phyloP scores from a whole-genome alignment of 2,888 invertebrate genomes.

The Lamproptera curius region DNA sequence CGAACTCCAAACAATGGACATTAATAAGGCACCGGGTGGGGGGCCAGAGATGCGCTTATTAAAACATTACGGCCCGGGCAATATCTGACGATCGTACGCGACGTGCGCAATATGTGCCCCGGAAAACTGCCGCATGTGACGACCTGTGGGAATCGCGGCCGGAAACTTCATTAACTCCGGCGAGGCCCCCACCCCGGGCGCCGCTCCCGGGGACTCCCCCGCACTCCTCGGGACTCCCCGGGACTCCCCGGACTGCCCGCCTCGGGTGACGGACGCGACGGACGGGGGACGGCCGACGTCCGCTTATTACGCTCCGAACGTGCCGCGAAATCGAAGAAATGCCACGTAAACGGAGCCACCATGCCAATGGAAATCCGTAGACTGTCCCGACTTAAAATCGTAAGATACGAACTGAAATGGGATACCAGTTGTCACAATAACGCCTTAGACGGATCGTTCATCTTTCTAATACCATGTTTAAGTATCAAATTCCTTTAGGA shows the following conservation, averaged over 20 bases:
- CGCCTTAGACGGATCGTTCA: too few species aligned
- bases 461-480: too few species aligned
- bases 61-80: constrained; percentile 72
- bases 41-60: constrained; percentile 73
- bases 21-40: constrained; percentile 62
- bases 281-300: constrained; percentile 59
- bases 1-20: constrained; percentile 74
- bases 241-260: constrained; percentile 13
- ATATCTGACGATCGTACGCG: constrained; percentile 61
- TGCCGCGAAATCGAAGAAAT: constrained; percentile 78
- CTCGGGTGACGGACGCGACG: constrained; percentile 46
- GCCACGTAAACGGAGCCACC: constrained; percentile 53
- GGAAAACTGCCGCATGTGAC: constrained; percentile 70
- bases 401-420: not conserved
- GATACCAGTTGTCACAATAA: not conserved
- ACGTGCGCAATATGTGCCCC: constrained; percentile 73
- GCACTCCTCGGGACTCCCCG: constrained; percentile 27
- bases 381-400: too few species aligned
- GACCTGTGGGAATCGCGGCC: constrained; percentile 77
- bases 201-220: constrained; percentile 22
- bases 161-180: constrained; percentile 78
- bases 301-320: constrained; percentile 76
- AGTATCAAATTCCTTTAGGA: too few species aligned
- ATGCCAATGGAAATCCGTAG: constrained; percentile 1
- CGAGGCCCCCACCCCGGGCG: constrained; percentile 42